Evolutionary conservation across 2,113 vertebrate species (phyloP).

Genomic region (Tretioscincus oriximinensis): DNA sequence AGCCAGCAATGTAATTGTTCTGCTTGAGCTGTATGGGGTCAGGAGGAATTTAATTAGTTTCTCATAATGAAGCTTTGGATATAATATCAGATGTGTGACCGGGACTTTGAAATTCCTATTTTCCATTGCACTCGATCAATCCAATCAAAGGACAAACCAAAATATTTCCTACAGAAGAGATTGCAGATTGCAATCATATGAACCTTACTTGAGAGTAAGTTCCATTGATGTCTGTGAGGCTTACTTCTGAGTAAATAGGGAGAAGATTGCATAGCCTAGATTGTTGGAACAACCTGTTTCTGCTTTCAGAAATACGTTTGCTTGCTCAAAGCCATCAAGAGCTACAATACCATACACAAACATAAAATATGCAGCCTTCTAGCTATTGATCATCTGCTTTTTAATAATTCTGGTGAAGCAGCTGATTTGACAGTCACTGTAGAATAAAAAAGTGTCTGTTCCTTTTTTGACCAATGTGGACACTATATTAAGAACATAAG

Average conservation of each 20-base stretch:
- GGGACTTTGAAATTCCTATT: conserved; percentile 40
- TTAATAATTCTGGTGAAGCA: no score
- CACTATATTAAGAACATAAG: no score
- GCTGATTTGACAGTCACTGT: no score
- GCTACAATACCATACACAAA: neutral
- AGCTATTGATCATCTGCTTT: no score
- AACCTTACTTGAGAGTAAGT: neutral
- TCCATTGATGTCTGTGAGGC: neutral
- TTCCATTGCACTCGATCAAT: conserved; percentile 35
- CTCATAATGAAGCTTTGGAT: conserved; percentile 48
- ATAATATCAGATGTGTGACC: conserved; percentile 52
- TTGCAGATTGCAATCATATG: neutral
- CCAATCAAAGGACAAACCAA: conserved; percentile 24
- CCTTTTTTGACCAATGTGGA: no score
- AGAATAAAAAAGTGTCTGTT: no score
- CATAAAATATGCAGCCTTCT: neutral
- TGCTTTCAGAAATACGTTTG: no score
- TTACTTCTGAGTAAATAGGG: neutral
- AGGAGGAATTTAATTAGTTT: conserved; percentile 61
- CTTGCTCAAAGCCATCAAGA: no score
- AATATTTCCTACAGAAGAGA: neutral
- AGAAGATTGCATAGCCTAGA: neutral
- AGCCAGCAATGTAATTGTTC: conserved; percentile 41
- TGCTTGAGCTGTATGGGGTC: conserved; percentile 29
- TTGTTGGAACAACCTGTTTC: neutral